phyloP scores from a whole-genome alignment of 2,797 vertebrate species.

The Gouania willdenowi region DNA sequence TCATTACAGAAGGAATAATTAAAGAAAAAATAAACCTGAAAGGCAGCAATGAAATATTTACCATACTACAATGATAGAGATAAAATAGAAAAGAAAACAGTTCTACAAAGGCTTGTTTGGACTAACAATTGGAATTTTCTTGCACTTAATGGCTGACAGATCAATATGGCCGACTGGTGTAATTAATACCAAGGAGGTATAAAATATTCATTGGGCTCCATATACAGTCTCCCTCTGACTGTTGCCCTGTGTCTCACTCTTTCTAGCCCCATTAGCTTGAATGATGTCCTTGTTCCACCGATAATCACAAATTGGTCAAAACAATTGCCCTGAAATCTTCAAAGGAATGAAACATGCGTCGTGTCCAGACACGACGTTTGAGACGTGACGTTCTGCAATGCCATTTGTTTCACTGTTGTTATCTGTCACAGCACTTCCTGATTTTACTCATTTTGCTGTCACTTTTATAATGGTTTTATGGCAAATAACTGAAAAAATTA shows the following conservation, averaged over 20 bases:
- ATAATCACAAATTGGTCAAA: constrained; percentile 27
- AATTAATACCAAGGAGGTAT: constrained; percentile 60
- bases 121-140: constrained; percentile 17
- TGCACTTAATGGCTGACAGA: constrained; percentile 52
- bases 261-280: constrained; percentile 6
- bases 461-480: too few relatives aligned
- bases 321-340: constrained; percentile 19
- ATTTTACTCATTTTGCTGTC: constrained; percentile 18
- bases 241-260: background rate
- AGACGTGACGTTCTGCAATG: constrained; percentile 33
- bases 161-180: constrained; percentile 55
- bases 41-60: too few relatives aligned
- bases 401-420: constrained; percentile 48
- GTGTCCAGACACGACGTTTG: constrained; percentile 15
- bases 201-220: constrained; percentile 57
- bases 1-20: too few relatives aligned
- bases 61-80: background rate
- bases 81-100: constrained; percentile 2
- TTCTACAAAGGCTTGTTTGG: constrained; percentile 29
- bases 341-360: constrained; percentile 29
- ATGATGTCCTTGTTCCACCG: background rate
- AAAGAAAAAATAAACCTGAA: too few relatives aligned
- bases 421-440: constrained; percentile 12
- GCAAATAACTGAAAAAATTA: constrained; percentile 24
- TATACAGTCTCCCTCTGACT: constrained; percentile 8